Evolutionary conservation across 2,888 invertebrate species (phyloP).

Genomic region (Lycocerus yunnanus): DNA sequence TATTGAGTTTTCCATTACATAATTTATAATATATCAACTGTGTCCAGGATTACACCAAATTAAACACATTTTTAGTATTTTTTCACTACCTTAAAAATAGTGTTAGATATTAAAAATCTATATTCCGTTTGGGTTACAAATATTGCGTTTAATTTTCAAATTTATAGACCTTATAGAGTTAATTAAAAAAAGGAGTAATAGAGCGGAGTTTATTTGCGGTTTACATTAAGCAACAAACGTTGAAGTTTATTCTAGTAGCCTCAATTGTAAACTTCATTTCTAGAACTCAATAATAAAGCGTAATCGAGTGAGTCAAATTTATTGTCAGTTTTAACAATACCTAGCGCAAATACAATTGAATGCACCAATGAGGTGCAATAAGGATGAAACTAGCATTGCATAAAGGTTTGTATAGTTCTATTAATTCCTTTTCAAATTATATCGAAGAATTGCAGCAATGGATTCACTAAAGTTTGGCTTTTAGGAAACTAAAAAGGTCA

Average conservation of each 20-base stretch:
- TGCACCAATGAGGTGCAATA: slow-evolving; percentile 19
- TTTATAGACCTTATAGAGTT: slow-evolving; percentile 13
- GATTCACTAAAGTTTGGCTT: neutral
- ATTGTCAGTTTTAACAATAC: slow-evolving; percentile 26
- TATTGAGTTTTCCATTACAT: too few relatives aligned
- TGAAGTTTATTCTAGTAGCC: slow-evolving; percentile 17
- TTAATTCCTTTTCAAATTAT: neutral
- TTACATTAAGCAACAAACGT: slow-evolving; percentile 24
- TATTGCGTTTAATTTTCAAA: neutral
- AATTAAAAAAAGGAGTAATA: slow-evolving; percentile 12
- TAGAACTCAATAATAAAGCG: slow-evolving; percentile 11
- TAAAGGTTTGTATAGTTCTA: neutral
- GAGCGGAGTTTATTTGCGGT: slow-evolving; percentile 20
- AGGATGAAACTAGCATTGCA: slow-evolving; percentile 13
- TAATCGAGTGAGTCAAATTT: slow-evolving; percentile 20
- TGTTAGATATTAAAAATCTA: too few relatives aligned
- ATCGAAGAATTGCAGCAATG: neutral
- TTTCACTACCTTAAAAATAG: too few relatives aligned
- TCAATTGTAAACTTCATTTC: slow-evolving; percentile 12
- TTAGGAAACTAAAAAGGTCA: neutral
- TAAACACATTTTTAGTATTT: too few relatives aligned
- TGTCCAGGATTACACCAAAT: too few relatives aligned
- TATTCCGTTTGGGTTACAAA: neutral
- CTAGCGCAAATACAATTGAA: slow-evolving; percentile 5
- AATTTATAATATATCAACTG: too few relatives aligned